Percentiles rank a stretch among this genome's conserved stretches.
phyloP scores from a whole-genome alignment of 2,888 invertebrate species.

The Cephus runcator region DNA sequence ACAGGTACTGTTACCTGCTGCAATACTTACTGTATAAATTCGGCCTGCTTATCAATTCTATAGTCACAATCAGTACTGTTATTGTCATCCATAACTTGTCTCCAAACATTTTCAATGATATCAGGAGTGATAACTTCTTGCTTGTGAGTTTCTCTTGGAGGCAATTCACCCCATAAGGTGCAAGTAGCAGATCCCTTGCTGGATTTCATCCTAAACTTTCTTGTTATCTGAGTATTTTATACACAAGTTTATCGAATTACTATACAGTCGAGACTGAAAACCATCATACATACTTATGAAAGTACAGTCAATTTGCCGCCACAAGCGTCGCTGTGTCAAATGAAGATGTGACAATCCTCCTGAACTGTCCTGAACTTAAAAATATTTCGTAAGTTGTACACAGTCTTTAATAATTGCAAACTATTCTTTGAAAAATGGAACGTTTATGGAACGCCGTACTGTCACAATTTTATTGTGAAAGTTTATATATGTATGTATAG shows the following conservation, averaged over 20 bases:
- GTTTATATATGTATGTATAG: not conserved
- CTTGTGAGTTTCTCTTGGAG: conserved; percentile 55
- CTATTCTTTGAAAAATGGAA: not conserved
- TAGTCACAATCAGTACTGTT: conserved; percentile 56
- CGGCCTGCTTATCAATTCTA: conserved; percentile 51
- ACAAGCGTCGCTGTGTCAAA: conserved; percentile 12
- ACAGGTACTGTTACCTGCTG: not conserved
- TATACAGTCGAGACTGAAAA: not conserved
- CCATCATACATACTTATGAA: not conserved
- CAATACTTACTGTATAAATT: conserved; percentile 53
- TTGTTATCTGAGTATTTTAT: not conserved
- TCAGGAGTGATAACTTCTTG: conserved; percentile 62
- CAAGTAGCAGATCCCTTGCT: conserved; percentile 43
- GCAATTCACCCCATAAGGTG: conserved; percentile 58
- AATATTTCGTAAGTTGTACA: not conserved
- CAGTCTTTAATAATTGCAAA: not conserved
- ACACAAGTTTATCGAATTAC: not conserved
- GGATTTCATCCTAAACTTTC: conserved; percentile 50
- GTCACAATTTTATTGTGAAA: not conserved
- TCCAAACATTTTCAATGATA: conserved; percentile 62
- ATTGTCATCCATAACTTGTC: conserved; percentile 60
- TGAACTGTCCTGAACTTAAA: not conserved
- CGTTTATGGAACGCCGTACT: not conserved
- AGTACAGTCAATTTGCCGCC: conserved; percentile 31
- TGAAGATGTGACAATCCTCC: not conserved